Conservation (phyloP, 2,113 vertebrate genomes). For the Malurus melanocephalus region DNA sequence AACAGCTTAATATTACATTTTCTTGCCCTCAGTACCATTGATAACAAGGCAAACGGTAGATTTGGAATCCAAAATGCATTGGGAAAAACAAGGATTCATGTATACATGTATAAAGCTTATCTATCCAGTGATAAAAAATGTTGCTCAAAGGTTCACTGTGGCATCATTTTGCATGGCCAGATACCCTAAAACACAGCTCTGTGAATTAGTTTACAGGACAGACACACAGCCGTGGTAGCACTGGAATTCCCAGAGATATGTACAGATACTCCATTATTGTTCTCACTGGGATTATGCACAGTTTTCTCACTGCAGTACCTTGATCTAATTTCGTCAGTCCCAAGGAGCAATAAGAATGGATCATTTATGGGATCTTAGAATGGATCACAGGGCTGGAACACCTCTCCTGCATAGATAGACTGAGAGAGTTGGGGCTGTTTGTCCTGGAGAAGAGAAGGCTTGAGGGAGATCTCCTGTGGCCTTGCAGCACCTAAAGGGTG, state of each 20-base stretch:
- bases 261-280: background rate
- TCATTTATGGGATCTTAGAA: background rate
- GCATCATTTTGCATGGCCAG: background rate
- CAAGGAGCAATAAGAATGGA: background rate
- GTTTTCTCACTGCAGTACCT: background rate
- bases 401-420: background rate
- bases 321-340: background rate
- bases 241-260: background rate
- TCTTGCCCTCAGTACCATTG: background rate
- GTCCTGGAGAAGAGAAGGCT: background rate
- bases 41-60: background rate
- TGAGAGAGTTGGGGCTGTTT: background rate
- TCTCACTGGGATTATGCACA: background rate
- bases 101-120: background rate
- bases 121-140: background rate
- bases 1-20: slow-evolving; percentile 11
- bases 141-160: background rate
- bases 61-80: background rate
- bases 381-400: background rate
- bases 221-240: background rate
- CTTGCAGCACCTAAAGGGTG: background rate
- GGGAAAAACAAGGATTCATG: background rate
- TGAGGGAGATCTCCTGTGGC: background rate
- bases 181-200: background rate
- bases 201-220: background rate